Percentiles rank a stretch among this genome's conserved stretches.
Evolutionary conservation across 2,797 vertebrate genomes (phyloP).

Genomic region (Fistularia tabacaria): DNA sequence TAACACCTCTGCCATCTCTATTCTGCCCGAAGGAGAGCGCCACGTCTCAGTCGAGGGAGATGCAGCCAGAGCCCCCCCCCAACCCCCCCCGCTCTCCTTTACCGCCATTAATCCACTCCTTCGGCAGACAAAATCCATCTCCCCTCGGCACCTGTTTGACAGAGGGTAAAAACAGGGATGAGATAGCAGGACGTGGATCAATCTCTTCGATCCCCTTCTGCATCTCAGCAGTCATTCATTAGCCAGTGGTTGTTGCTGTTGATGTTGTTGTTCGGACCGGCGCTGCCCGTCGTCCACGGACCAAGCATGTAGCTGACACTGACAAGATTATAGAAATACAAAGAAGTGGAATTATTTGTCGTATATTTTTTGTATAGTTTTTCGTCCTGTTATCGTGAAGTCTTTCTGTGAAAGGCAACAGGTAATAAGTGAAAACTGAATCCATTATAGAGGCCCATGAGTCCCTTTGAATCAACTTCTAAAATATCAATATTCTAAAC

Average conservation of each 20-base stretch:
- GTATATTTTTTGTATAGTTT: background rate
- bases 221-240: conserved; percentile 72
- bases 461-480: no score
- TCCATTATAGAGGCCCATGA: no score
- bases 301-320: conserved; percentile 30
- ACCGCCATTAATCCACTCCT: conserved; percentile 77
- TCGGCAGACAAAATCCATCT: conserved; percentile 77
- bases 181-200: conserved; percentile 74
- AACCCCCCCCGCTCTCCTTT: conserved; percentile 33
- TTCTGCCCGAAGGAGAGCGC: conserved; percentile 52
- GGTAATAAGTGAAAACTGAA: no score
- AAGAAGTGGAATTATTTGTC: background rate
- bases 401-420: no score
- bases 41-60: conserved; percentile 37
- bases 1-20: conserved; percentile 54
- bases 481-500: no score
- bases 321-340: conserved; percentile 5
- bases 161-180: conserved; percentile 78
- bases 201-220: conserved; percentile 75
- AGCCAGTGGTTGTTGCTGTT: conserved; percentile 67
- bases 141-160: conserved; percentile 76
- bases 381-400: no score
- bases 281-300: conserved; percentile 17
- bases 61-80: conserved; percentile 16
- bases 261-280: conserved; percentile 56